phyloP scores from a whole-genome alignment of 2,113 vertebrate genomes.

The Raja brachyura region DNA sequence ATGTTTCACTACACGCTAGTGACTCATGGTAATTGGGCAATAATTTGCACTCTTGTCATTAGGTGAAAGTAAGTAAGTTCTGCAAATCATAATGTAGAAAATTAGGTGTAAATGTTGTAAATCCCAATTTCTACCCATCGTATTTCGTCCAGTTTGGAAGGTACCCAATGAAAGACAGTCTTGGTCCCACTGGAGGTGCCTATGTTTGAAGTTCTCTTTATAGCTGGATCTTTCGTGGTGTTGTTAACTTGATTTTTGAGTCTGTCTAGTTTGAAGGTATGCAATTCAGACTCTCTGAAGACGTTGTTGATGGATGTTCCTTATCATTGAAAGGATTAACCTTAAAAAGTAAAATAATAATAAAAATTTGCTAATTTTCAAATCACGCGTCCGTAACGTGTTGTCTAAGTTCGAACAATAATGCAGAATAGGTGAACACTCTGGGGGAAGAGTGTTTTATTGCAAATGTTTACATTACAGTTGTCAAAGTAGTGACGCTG shows the following conservation, averaged over 20 bases:
- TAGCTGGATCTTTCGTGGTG: conserved; percentile 21
- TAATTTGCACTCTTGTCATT: not conserved
- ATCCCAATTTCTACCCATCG: not conserved
- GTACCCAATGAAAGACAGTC: not conserved
- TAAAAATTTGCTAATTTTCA: no score
- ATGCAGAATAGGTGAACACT: no score
- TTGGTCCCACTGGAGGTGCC: not conserved
- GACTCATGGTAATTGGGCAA: not conserved
- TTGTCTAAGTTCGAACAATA: no score
- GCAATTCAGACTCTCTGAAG: conserved; percentile 13
- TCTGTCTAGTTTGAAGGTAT: conserved; percentile 20
- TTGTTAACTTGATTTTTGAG: conserved; percentile 5
- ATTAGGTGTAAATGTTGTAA: not conserved
- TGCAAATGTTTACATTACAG: no score
- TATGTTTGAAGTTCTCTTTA: conserved; percentile 11
- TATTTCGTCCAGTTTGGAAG: not conserved
- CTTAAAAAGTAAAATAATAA: not conserved
- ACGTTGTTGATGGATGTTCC: not conserved
- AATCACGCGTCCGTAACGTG: no score
- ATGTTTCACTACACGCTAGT: not conserved
- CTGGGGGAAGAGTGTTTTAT: no score
- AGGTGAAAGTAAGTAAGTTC: not conserved
- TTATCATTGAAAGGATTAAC: conserved; percentile 32
- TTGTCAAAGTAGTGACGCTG: no score
- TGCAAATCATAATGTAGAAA: not conserved